Percentiles rank a stretch among this genome's conserved stretches.
phyloP scores from a whole-genome alignment of 2,113 vertebrate genomes.

The Sebastes fasciatus region DNA sequence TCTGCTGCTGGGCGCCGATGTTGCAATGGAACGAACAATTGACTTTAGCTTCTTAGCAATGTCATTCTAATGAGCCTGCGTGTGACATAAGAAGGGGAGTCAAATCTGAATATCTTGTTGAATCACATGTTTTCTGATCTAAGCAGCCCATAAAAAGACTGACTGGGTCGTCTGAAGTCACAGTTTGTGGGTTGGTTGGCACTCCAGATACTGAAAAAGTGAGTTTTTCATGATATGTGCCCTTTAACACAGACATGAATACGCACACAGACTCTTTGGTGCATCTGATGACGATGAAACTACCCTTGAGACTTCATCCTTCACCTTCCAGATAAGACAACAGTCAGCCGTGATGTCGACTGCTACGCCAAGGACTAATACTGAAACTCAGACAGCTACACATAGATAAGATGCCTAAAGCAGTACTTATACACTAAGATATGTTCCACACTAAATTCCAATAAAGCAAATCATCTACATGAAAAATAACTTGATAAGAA shows the following conservation, averaged over 20 bases:
- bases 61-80: too few relatives aligned
- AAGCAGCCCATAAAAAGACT: too few relatives aligned
- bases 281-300: not conserved
- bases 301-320: conserved; percentile 60
- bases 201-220: too few relatives aligned
- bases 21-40: too few relatives aligned
- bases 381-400: not conserved
- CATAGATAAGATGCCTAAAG: not conserved
- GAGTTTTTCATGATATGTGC: too few relatives aligned
- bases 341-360: conserved; percentile 3
- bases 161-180: too few relatives aligned
- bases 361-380: conserved; percentile 32
- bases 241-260: not conserved
- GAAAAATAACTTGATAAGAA: not conserved
- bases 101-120: not conserved
- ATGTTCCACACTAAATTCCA: not conserved
- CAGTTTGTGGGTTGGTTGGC: too few relatives aligned
- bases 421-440: not conserved
- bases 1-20: too few relatives aligned
- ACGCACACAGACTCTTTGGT: not conserved
- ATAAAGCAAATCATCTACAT: not conserved
- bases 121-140: too few relatives aligned
- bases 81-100: too few relatives aligned
- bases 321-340: conserved; percentile 52
- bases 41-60: too few relatives aligned